phyloP scores from a whole-genome alignment of 2,113 vertebrate species.

The Eupsittula cactorum region DNA sequence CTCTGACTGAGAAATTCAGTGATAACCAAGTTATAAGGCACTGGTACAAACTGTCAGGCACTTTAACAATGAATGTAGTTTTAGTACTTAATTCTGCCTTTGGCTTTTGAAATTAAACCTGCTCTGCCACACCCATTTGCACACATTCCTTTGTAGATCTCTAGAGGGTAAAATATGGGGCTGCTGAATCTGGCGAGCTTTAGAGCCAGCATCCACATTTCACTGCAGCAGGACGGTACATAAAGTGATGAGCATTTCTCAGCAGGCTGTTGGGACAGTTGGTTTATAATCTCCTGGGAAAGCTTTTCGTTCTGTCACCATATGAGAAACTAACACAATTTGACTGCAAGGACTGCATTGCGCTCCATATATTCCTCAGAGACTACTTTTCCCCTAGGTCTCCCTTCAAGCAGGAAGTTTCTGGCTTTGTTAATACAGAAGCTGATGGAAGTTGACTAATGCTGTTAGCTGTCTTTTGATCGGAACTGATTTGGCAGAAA shows the following conservation, averaged over 20 bases:
- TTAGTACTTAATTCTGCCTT: not conserved
- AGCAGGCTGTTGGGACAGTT: not conserved
- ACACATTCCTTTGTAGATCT: not conserved
- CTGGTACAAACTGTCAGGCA: not conserved
- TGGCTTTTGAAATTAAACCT: not conserved
- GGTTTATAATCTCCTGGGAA: not conserved
- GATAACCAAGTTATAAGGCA: not conserved
- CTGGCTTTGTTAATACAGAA: not conserved
- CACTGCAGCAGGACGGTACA: not conserved
- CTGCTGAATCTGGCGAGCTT: not conserved
- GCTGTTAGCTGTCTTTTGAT: not conserved
- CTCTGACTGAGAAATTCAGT: not conserved
- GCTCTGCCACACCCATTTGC: not conserved
- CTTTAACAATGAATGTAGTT: not conserved
- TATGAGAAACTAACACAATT: not conserved
- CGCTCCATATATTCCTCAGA: not conserved
- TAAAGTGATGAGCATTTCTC: not conserved
- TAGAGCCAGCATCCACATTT: not conserved
- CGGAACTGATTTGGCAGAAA: not conserved
- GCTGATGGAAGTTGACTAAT: not conserved
- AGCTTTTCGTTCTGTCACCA: conserved; percentile 1
- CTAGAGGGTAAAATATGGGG: not conserved
- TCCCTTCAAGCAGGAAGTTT: not conserved
- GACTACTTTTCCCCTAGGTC: not conserved
- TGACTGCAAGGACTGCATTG: not conserved